Base-by-base conservation (phyloP, 2,113 vertebrate genomes). In the Chaetura pelagica region DNA sequence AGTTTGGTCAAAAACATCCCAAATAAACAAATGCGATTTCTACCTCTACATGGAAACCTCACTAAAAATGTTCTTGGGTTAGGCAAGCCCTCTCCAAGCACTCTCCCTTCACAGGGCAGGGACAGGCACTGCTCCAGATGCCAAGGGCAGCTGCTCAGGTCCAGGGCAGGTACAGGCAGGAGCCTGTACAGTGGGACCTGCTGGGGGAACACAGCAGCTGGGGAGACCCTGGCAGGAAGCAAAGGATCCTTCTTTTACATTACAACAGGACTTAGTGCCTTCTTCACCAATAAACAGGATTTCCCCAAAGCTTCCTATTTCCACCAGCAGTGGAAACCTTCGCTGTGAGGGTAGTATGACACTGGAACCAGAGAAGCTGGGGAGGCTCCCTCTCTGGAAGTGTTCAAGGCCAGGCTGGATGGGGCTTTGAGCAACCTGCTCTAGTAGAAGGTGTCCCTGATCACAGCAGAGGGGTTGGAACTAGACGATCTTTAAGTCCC, bases 191-290 rank as follows among this genome's bases (percentile, higher is more conserved):
- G 34, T 1, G 2, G 29, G 29, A 59, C 44, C 44, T 69, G 77
- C 27, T 2, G 0, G 10, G 29, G 34, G 8, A 77, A 8, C 3
- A 0, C 34, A 24, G 49, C 30, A 68, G 44, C 42, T 51, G 23
- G 27, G 42, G 29, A 8, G 34, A 11, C 17, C 52, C 42, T 49
- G n/a, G 42, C 1, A 5, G 35, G 44, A 59, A 29, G 15, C 42
- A 29, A 75, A 58, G 62, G 24, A 76, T 66, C 12, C 42, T 29
- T 18, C 12, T 3, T 51, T 67, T 67, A 42, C 24, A 42, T 10
- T 15, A 58, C 40, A 75, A 40, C 10, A 34, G 35, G 32, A 20
- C 26, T 42, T 6, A 0, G 35, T 51, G 35, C 30, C 26, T 4
- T 44, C 26, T 4, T 44, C 62, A 26, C 42, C 54, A 58, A 24